Conservation (phyloP, 2,797 vertebrate genomes). For the Mastacembelus armatus region DNA sequence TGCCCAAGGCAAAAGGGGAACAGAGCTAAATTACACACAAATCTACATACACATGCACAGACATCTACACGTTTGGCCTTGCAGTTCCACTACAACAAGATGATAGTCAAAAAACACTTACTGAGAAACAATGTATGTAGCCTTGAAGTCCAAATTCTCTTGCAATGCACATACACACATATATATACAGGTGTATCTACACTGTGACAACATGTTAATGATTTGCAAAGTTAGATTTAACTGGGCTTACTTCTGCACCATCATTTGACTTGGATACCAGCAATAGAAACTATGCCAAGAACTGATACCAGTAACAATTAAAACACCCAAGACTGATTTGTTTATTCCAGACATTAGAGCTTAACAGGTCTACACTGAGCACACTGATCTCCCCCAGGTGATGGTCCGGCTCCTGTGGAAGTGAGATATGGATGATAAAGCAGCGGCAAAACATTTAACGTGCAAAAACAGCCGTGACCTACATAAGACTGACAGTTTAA, state of each 20-base stretch:
- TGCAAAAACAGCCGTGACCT: slow-evolving; percentile 69
- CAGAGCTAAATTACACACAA: slow-evolving; percentile 9
- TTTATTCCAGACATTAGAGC: slow-evolving; percentile 29
- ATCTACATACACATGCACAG: not conserved
- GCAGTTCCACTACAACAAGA: not conserved
- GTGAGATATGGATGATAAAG: slow-evolving; percentile 50
- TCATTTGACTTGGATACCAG: not conserved
- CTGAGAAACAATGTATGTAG: not conserved
- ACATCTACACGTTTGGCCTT: slow-evolving; percentile 4
- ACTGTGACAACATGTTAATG: not conserved
- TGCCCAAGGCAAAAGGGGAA: slow-evolving; percentile 28
- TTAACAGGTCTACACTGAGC: not conserved
- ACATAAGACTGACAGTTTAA: slow-evolving; percentile 66
- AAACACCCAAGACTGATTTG: slow-evolving; percentile 8
- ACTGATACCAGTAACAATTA: slow-evolving; percentile 5
- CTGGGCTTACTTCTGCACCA: not conserved
- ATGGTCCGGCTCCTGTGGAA: slow-evolving; percentile 21
- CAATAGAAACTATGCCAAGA: slow-evolving; percentile 14
- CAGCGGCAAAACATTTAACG: slow-evolving; percentile 48
- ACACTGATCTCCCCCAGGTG: slow-evolving; percentile 10
- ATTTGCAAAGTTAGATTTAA: not conserved
- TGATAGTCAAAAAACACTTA: not conserved
- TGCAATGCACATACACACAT: not conserved
- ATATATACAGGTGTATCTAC: not conserved
- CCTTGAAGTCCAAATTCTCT: slow-evolving; percentile 10